phyloP scores from a whole-genome alignment of 2,888 invertebrate species.

The Syrphus vitripennis region DNA sequence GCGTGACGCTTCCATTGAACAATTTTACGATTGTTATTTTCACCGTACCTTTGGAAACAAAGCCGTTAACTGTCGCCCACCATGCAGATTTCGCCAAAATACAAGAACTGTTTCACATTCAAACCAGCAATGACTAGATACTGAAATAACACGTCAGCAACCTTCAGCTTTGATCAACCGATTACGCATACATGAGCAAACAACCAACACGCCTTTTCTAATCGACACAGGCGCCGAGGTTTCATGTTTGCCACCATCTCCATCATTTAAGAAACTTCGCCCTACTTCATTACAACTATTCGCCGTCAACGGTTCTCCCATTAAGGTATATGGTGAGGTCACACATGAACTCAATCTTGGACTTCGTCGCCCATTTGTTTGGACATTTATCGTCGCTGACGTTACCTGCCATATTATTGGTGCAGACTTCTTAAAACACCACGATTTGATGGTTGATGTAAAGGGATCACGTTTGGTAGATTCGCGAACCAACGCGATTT shows the following conservation, averaged over 20 bases:
- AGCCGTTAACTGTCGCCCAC: not conserved
- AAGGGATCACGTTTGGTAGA: not conserved
- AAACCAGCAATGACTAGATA: not conserved
- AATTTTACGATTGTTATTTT: no score
- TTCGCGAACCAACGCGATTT: not conserved
- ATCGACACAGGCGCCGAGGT: not conserved
- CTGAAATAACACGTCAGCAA: no score
- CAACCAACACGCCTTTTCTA: not conserved
- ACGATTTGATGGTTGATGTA: constrained; percentile 16
- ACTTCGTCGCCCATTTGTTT: not conserved
- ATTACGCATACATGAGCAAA: not conserved
- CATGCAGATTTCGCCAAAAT: not conserved
- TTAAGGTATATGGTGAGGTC: constrained; percentile 17
- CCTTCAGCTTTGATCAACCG: not conserved
- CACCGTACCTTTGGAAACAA: not conserved
- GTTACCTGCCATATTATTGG: constrained; percentile 23
- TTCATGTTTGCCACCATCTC: not conserved
- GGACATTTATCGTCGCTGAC: constrained; percentile 25
- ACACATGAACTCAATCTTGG: not conserved
- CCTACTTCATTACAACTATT: not conserved
- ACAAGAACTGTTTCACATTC: not conserved
- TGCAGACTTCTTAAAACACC: constrained; percentile 22
- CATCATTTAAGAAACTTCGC: not conserved
- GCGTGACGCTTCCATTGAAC: not conserved
- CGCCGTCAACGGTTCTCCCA: not conserved